A percentile compares a stretch with the other conserved stretches of the same genome.
Evolutionary conservation across 1,140 invertebrate species (phyloP).

Genomic region (Heliconius nattereri): DNA sequence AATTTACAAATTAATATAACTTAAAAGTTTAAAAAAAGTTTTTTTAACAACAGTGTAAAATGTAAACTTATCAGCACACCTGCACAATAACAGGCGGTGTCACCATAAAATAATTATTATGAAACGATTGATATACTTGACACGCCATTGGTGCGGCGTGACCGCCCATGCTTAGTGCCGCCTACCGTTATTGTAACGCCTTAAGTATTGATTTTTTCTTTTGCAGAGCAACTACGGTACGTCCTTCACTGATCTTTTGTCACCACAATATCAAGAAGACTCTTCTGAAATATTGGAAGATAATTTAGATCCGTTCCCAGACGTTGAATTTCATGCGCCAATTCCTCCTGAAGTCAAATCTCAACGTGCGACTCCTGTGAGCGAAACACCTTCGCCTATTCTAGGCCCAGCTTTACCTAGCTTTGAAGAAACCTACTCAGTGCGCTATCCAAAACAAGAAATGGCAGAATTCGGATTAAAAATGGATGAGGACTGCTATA

Average conservation of each 20-base stretch:
- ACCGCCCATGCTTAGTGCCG: constrained; percentile 66
- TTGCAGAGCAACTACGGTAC: constrained; percentile 82
- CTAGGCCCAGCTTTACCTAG: constrained; percentile 87
- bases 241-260: constrained; percentile 81
- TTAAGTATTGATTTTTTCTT: constrained; percentile 70
- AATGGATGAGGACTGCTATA: constrained; percentile 90
- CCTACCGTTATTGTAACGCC: constrained; percentile 66
- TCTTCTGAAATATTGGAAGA: constrained; percentile 79
- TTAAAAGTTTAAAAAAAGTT: neutral
- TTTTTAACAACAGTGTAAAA: neutral
- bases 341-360: constrained; percentile 69
- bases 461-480: constrained; percentile 84
- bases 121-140: constrained; percentile 43
- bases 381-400: constrained; percentile 70
- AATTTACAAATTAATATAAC: neutral
- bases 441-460: constrained; percentile 84
- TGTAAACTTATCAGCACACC: constrained; percentile 35
- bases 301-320: constrained; percentile 79
- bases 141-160: constrained; percentile 66
- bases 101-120: constrained; percentile 47
- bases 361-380: constrained; percentile 67
- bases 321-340: constrained; percentile 79
- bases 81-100: constrained; percentile 40
- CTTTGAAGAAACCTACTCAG: constrained; percentile 93
- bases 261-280: constrained; percentile 80